Evolutionary conservation across 2,113 vertebrate species (phyloP), one percentile per base, ranked within the genome.

Genomic region (Uria lomvia): DNA sequence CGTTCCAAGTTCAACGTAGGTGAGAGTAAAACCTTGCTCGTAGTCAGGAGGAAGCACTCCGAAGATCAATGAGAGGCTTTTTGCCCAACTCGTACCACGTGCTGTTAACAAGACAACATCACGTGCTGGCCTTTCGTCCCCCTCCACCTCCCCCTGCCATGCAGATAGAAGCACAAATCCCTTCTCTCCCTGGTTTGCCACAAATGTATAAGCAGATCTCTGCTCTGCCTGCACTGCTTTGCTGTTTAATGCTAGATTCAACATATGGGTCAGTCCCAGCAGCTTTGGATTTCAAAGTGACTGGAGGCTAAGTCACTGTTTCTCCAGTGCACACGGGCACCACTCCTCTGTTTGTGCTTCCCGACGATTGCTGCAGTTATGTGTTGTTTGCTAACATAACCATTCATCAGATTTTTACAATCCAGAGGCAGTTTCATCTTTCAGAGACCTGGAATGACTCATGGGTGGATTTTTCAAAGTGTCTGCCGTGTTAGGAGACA

Each of bases 331-430:
- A 12, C 40, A 18, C 15, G 0, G 0, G 15, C 36, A 68, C 32
- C 12, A 2, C 40, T 88, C 18, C 36, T 38, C 40, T 84, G 6
- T 42, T 70, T 40, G 40, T 45, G 59, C 58, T 90, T 22, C 34
- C 6, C 1, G 0, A 0, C 8, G 47, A n/a, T 42, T 42, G 43
- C 73, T 71, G 1, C 3, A 4, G 52, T 80, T 36, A 3, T 1
- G 24, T 56, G 43, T 9, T 55, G 49, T 91, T 87, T 81, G 80
- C 76, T 43, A 12, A 59, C 5, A 2, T 16, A 66, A 63, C 43
- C 63, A 4, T 73, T 82, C 30, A 27, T 65, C 50, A 84, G 73
- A 29, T 12, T 78, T 55, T 29, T 53, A 9, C 30, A 68, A 9
- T 65, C 52, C 17, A 38, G 56, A 78, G 47, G 5, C 40, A 78